phyloP scores from a whole-genome alignment of 2,888 invertebrate species.

The Pterostichus niger region DNA sequence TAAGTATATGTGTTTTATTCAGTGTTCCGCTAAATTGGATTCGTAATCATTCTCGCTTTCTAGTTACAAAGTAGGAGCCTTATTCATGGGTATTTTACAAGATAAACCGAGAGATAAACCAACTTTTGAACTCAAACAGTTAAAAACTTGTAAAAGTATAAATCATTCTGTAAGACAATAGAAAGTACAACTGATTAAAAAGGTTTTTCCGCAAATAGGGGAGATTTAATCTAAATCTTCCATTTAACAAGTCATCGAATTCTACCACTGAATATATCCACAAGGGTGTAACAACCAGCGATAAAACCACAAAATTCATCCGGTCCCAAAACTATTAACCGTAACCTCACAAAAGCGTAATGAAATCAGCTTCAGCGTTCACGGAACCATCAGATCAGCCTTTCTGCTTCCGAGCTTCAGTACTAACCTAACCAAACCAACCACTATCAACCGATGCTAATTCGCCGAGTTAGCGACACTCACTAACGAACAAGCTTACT shows the following conservation, averaged over 20 bases:
- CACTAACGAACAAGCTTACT: slow-evolving; percentile 8
- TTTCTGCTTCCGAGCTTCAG: background rate
- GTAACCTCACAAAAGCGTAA: slow-evolving; percentile 26
- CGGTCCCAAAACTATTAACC: slow-evolving; percentile 30
- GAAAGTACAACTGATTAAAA: slow-evolving; percentile 24
- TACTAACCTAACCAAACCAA: background rate
- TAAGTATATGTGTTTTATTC: background rate
- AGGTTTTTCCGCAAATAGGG: slow-evolving; percentile 31
- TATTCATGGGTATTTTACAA: background rate
- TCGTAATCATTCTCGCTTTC: background rate
- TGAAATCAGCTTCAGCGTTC: slow-evolving; percentile 37
- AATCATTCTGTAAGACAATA: slow-evolving; percentile 17
- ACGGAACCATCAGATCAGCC: background rate
- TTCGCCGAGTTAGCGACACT: slow-evolving; percentile 2
- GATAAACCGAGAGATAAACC: background rate
- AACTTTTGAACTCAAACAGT: too few relatives aligned
- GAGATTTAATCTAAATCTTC: slow-evolving; percentile 38
- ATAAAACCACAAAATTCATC: slow-evolving; percentile 48
- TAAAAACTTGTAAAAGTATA: background rate
- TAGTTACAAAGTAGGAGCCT: background rate
- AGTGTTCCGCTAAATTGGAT: background rate
- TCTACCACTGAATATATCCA: background rate
- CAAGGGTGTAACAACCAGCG: slow-evolving; percentile 25
- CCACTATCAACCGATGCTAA: slow-evolving; percentile 15
- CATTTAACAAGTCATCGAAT: slow-evolving; percentile 44